Evolutionary conservation across 2,113 vertebrate species (phyloP), one percentile per base, ranked within the genome.

Genomic region (Lipotes vexillifer): DNA sequence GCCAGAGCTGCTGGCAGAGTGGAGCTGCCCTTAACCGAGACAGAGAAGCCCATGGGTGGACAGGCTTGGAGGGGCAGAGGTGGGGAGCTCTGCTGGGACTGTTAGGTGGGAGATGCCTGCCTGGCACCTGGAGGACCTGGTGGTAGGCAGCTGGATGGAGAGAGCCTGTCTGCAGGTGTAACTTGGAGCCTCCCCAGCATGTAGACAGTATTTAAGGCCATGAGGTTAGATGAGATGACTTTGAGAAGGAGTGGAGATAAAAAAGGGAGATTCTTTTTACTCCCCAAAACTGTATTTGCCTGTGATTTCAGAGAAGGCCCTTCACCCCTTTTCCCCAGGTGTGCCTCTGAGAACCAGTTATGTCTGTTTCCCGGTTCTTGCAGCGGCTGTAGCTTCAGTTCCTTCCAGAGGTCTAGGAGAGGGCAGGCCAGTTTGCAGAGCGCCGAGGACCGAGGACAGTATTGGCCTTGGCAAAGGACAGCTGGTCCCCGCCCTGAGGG

Each of bases 401-500:
- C 23, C 33, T 88, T 49, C 61, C 61, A 69, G 52, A 74, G 33
- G 49, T 36, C 77, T 29, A 25, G 25, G 72, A 82, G 44, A 52
- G 25, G 41, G n/a, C 59, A 77, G 59, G 33, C 15, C 29, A 21
- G 6, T 21, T 38, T 41, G 13, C 36, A 88, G 52, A 36, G 29
- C 36, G 27, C 55, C 31, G 36, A 72, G 18, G 41, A 63, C 59
- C 59, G 29, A 93, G 36, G 36, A 49, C 27, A 31, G 57, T 23
- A 6, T 10, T 11, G 3, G 6, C 25, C 41, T n/a, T 52, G 38
- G 52, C 89, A 63, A 27, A 20, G 57, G 46, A 81, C 36, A 65
- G 18, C 25, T 12, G 15, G 44, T 2, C 23, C 13, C 92, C 29
- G 21, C 63, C 38, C 52, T 0, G 0, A 18, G 7, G 72, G 75